Base-by-base conservation (phyloP, 1,140 invertebrate genomes). In the Drosophila elegans region DNA sequence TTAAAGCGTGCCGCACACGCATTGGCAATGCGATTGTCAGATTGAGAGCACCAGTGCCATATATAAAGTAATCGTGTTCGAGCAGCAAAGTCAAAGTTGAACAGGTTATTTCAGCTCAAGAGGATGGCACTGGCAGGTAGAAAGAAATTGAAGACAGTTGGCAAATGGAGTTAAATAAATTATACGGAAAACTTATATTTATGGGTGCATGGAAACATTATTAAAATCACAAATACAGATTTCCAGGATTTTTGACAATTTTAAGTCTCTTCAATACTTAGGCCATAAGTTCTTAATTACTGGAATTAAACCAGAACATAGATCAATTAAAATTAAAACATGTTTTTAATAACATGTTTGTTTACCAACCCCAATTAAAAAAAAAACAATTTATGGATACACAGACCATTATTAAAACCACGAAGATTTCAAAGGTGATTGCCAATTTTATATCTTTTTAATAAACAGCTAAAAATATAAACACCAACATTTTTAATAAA, bases 1-100 rank as follows among this genome's bases (percentile, higher is more conserved):
- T 88, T 88, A 88, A 89, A 88, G 71, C 63, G 71, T 78, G 51
- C 57, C 78, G 74, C 74, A 78, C 60, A 78, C 67, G 61, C 79
- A 88, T 80, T 79, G 76, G 52, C 79, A 79, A 76, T 60, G 62
- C 69, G 63, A 64, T 75, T 88, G 83, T 78, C 74, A 78, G 64
- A 64, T 63, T 55, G 72, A 69, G 48, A 59, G 66, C 59, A 69
- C 32, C 39, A 59, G 66, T 55, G 64, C 32, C 44, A 27, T 41
- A 52, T 7, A 79, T 77, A 78, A 62, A 46, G 74, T 12, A 78
- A 71, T 69, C 74, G 68, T 54, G 76, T 64, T 51, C 49, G 9
- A 39, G 41, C 16, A 44, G 39, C 27, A 27, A 46, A 56, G 48
- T 62, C 61, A 68, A 68, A 68, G 63, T 64, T 51, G 62, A 68